These are phyloP conservation scores for Toxotes lorentzi DNA, from an alignment of 2,797 vertebrate genomes.

Conservation along the genomic window DNA sequence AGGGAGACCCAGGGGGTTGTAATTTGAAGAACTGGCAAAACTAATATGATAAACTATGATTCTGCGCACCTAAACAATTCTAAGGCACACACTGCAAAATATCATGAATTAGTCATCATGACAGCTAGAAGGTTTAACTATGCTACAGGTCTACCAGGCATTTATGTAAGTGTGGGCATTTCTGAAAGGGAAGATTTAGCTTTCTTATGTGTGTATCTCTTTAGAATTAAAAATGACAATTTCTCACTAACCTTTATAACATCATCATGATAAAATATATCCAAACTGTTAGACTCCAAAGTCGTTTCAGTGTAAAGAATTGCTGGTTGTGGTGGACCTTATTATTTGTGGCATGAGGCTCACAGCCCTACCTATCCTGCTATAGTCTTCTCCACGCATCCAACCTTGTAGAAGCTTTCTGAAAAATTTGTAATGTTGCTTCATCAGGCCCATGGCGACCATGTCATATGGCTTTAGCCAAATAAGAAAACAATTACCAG, in stretches of 20 bases:
- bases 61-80: conserved; percentile 12
- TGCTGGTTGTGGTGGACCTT: not conserved
- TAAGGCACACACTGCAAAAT: conserved; percentile 16
- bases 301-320: not conserved
- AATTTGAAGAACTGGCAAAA: conserved; percentile 1
- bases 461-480: not conserved
- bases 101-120: conserved; percentile 47
- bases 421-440: not conserved
- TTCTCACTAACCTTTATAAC: not conserved
- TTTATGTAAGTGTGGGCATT: conserved; percentile 31
- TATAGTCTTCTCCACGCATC: conserved; percentile 3
- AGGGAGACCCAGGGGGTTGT: not conserved
- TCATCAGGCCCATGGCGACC: not conserved
- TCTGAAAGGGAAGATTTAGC: conserved; percentile 28
- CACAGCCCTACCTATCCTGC: not conserved
- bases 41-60: conserved; percentile 21
- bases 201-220: not conserved
- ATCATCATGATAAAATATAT: not conserved
- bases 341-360: conserved; percentile 4
- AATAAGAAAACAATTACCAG: not conserved
- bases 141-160: not conserved
- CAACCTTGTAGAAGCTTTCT: conserved; percentile 5
- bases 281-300: not conserved
- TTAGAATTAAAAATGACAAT: not conserved
- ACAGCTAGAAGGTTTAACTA: conserved; percentile 16